Percentiles rank a stretch among this genome's conserved stretches.
These are phyloP conservation scores for Tor tambroides DNA, from an alignment of 2,113 vertebrate genomes.

Conservation along the genomic window DNA sequence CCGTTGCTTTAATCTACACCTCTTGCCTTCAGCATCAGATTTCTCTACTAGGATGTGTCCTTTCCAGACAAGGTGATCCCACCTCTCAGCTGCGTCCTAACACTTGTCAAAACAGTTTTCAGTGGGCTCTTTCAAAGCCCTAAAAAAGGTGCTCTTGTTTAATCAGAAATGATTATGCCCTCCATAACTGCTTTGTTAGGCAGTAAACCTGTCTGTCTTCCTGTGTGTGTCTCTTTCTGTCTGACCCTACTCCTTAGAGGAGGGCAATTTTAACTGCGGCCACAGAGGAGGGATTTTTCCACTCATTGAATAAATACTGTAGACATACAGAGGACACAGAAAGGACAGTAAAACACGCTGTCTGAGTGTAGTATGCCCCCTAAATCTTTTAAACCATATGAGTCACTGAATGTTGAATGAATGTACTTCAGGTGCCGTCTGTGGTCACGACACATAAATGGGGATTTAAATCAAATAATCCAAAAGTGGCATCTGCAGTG, in stretches of 20 bases:
- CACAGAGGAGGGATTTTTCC: neutral
- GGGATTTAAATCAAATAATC: constrained; percentile 10
- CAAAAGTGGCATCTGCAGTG: neutral
- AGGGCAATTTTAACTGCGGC: constrained; percentile 17
- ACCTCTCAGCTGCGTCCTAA: constrained; percentile 63
- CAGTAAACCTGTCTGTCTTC: constrained; percentile 43
- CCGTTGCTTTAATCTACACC: no score
- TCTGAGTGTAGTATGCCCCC: neutral
- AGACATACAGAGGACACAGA: constrained; percentile 34
- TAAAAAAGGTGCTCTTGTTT: constrained; percentile 51
- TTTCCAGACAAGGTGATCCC: constrained; percentile 66
- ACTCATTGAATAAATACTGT: constrained; percentile 5
- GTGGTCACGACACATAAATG: neutral
- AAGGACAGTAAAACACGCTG: constrained; percentile 13
- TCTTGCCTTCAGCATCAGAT: neutral
- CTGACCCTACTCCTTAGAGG: constrained; percentile 1
- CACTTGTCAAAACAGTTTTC: constrained; percentile 65
- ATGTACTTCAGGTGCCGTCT: neutral
- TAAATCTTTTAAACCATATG: constrained; percentile 22
- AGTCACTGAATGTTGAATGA: constrained; percentile 25
- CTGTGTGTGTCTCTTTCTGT: constrained; percentile 15
- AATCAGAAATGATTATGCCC: constrained; percentile 68
- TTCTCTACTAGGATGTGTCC: constrained; percentile 35
- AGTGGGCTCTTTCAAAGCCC: constrained; percentile 42
- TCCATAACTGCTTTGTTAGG: constrained; percentile 58